Base-by-base conservation (phyloP, 2,113 vertebrate genomes). In the Ceyx margarethae region DNA sequence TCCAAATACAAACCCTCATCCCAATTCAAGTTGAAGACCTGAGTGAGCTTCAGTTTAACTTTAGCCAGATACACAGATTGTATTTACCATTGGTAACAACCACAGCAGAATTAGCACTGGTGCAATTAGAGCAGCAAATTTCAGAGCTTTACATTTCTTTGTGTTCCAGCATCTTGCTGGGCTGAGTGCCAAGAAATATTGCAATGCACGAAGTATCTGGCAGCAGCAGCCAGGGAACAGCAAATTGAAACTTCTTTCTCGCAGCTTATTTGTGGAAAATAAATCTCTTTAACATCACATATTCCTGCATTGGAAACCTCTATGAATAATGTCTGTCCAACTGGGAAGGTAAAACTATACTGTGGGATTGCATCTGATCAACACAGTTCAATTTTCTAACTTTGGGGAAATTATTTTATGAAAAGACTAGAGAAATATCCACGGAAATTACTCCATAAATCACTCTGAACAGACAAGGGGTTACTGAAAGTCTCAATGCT, bases 161-260 rank as follows among this genome's bases (percentile, higher is more conserved):
- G 33, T 64, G 46, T 45, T 88, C 56, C 43, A 33, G 51, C 33
- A 37, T 43, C 57, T 54, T 56, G 21, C 19, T 85, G 48, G 28
- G 43, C 33, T 20, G 61, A 79, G 17, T 37, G 15, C 37, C 35
- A 57, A 57, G 22, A 82, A 73, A 61, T 28, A 69, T 3, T 62
- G 21, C 40, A 77, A 43, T 0, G 3, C 18, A 57, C 1, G 1
- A 66, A 11, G 8, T 8, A 53, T 29, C 9, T 50, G 37, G 54
- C 60, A 85, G 48, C 26, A 76, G 35, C 1, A 1, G 48, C 6
- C 26, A 28, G 2, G 1, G 37, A 91, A 90, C 29, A 80, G 35
- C 16, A 85, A 85, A 69, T 3, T n/a, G 11, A 21, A 81, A 92
- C 28, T 22, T 22, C 29, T 26, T 83, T 78, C 56, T 71, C 68